These are phyloP conservation scores for Gymnobelideus leadbeateri DNA, from an alignment of 2,113 vertebrate genomes.

Conservation along the genomic window DNA sequence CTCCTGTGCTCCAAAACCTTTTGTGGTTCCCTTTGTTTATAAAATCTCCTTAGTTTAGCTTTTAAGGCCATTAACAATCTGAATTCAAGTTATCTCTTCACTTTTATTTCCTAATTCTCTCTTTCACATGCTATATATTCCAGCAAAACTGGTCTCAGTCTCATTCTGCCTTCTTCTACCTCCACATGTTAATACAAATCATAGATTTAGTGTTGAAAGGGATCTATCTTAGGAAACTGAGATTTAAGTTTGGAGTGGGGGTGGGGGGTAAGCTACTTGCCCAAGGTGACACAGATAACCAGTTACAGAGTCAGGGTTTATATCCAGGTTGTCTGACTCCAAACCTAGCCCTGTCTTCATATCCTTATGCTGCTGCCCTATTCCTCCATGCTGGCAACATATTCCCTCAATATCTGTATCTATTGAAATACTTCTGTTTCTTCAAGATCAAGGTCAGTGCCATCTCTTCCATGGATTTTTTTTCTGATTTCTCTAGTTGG, in stretches of 20 bases:
- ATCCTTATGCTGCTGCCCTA: neutral
- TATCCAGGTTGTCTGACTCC: neutral
- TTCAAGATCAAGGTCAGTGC: neutral
- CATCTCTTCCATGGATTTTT: neutral
- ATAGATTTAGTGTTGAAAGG: neutral
- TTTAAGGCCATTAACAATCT: neutral
- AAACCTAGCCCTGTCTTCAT: neutral
- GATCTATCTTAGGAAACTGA: neutral
- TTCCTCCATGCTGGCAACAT: neutral
- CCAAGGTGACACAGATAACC: neutral
- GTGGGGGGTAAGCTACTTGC: neutral
- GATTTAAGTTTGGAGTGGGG: neutral
- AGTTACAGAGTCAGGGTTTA: neutral
- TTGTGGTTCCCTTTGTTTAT: neutral
- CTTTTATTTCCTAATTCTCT: neutral
- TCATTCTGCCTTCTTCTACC: neutral
- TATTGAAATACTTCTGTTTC: neutral
- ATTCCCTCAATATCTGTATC: neutral
- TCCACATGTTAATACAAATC: neutral
- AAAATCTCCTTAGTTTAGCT: neutral
- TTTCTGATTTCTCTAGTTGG: neutral
- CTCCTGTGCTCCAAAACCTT: slow-evolving; percentile 1
- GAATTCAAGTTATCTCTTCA: neutral
- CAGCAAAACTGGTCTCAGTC: neutral
- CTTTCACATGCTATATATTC: neutral